Base-by-base conservation (phyloP, 2,113 vertebrate species). In the Mastomys coucha region DNA sequence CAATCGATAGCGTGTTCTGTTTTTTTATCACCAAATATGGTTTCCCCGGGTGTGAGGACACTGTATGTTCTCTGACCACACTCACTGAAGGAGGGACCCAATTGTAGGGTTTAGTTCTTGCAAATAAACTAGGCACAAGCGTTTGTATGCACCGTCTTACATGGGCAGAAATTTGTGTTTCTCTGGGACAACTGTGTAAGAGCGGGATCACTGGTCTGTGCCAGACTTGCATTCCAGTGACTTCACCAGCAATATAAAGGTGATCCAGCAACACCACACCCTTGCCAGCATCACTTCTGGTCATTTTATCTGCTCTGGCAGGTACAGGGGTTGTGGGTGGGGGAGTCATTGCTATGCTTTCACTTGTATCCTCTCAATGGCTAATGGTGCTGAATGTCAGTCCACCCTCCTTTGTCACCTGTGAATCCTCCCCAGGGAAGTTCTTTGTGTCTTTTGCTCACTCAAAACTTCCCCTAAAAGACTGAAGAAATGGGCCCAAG, bases 211-310 rank as follows among this genome's bases (percentile, higher is more conserved):
- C 22, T 20, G 1, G 13, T 8, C 17, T 63, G 20, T 36, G 67
- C 0, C 0, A 31, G 0, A 92, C n/a, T 77, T 49, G 28, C 53
- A 42, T 87, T 33, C 16, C 60, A 70, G 45, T 3, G 4, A 6
- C 1, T 26, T 4, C 17, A 70, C 11, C 26, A 72, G 58, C 7
- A 7, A 60, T 0, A 2, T 5, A 12, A 0, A 42, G 58, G 49
- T 31, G 45, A 45, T 28, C 63, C 1, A 2, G 22, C 72, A 90
- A 91, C 33, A 78, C 78, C 8, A 72, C 11, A 31, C 33, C 70
- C 53, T 82, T 20, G 56, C 24, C 24, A 96, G 65, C 85, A 69
- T 39, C 58, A 73, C 42, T 31, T 12, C 42, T 39, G n/a, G 56
- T 56, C 26, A 58, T n/a, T 65, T 56, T 17, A 72, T 63, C 42